Evolutionary conservation across 2,113 vertebrate genomes (phyloP).

Genomic region (Callipepla californica): DNA sequence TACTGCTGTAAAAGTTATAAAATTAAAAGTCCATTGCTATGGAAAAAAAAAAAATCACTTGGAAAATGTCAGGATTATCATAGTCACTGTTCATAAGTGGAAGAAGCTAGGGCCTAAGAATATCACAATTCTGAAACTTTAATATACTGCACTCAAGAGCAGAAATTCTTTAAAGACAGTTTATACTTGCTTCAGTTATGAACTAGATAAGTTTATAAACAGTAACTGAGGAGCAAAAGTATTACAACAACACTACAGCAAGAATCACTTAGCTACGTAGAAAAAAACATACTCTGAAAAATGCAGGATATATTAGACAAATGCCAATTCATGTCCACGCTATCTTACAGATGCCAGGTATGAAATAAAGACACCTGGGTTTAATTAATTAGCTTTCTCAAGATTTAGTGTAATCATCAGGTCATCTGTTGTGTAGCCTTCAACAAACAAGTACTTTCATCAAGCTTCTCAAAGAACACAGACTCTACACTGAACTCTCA

Average conservation of each 20-base stretch:
- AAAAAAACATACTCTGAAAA: not conserved
- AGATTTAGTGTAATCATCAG: not conserved
- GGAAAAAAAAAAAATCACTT: not conserved
- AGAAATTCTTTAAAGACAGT: not conserved
- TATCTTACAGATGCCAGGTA: not conserved
- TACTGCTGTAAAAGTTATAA: not conserved
- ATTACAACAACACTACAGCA: not conserved
- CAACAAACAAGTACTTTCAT: not conserved
- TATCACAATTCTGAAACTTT: not conserved
- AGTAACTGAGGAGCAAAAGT: not conserved
- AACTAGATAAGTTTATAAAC: not conserved
- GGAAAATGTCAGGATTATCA: not conserved
- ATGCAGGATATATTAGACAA: not conserved
- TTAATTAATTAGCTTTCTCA: not conserved
- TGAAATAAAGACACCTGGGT: not conserved
- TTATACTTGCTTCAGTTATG: not conserved
- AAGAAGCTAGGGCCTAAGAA: not conserved
- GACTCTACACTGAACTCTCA: rapidly evolving
- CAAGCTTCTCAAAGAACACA: not conserved
- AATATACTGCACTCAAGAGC: not conserved
- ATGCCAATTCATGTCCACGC: not conserved
- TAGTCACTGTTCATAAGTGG: not conserved
- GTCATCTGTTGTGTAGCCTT: not conserved
- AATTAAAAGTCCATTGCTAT: not conserved
- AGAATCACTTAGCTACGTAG: not conserved